Conservation (phyloP, 2,797 vertebrate genomes). For the Chelmon rostratus region DNA sequence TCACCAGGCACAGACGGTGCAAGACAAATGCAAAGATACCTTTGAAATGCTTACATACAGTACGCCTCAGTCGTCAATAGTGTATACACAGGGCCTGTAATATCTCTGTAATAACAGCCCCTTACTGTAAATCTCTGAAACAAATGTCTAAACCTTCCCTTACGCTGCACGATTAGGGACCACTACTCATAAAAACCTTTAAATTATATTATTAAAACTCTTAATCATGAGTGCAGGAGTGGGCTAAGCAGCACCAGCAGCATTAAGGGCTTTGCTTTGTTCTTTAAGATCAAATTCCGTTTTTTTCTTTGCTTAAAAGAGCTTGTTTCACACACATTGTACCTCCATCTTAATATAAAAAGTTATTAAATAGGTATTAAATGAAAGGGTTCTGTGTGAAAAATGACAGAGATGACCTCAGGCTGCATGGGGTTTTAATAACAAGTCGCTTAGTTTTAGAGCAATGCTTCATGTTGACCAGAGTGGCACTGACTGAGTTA, state of each 20-base stretch:
- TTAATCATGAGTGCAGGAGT: constrained; percentile 12
- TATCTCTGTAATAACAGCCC: background rate
- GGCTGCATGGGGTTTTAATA: constrained; percentile 73
- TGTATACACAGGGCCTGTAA: background rate
- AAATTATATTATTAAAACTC: constrained; percentile 26
- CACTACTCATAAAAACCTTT: constrained; percentile 19
- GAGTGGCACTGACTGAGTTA: constrained; percentile 51
- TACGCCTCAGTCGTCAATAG: background rate
- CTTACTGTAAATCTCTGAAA: constrained; percentile 18
- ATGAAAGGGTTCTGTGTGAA: constrained; percentile 71
- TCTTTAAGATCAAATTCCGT: background rate
- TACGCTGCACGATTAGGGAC: constrained; percentile 21
- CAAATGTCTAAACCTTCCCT: constrained; percentile 7
- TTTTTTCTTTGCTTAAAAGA: constrained; percentile 40
- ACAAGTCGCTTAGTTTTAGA: constrained; percentile 65
- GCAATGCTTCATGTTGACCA: constrained; percentile 68
- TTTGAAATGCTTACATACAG: background rate
- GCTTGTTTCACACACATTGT: constrained; percentile 58
- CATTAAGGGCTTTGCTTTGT: constrained; percentile 24
- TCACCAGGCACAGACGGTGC: background rate
- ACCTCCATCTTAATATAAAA: constrained; percentile 60
- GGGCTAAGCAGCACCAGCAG: background rate
- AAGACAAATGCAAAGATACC: background rate
- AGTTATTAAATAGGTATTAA: constrained; percentile 58
- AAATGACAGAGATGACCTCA: constrained; percentile 69